Evolutionary conservation across 2,797 vertebrate species (phyloP).

Genomic region (Sebastes taczanowskii): DNA sequence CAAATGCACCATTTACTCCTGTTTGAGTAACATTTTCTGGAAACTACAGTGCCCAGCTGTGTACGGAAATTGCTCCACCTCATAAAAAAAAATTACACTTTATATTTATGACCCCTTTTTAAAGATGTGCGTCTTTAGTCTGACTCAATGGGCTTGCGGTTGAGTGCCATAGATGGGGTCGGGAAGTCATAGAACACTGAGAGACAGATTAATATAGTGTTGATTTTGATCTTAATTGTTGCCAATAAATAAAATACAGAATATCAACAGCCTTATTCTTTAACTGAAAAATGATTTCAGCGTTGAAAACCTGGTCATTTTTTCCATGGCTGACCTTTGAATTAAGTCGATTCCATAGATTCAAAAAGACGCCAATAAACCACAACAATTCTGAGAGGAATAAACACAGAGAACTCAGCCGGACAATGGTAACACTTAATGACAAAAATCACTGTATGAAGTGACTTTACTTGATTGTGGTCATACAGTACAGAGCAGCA

Average conservation of each 20-base stretch:
- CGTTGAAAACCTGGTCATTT: background rate
- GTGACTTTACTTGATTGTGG: slow-evolving; percentile 5
- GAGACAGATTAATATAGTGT: background rate
- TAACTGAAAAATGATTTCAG: background rate
- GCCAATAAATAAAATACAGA: background rate
- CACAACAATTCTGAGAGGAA: slow-evolving; percentile 25
- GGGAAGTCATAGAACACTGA: background rate
- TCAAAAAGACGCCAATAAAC: slow-evolving; percentile 41
- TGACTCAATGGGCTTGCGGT: background rate
- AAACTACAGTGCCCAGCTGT: background rate
- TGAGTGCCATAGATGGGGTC: background rate
- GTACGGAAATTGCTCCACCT: background rate
- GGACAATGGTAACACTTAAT: slow-evolving; percentile 38
- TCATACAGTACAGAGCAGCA: background rate
- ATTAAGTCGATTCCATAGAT: slow-evolving; percentile 56
- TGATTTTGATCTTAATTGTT: background rate
- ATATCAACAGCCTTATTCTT: background rate
- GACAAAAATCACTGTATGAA: slow-evolving; percentile 1
- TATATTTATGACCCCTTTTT: background rate
- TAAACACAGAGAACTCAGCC: slow-evolving; percentile 35
- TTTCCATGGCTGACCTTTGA: slow-evolving; percentile 12
- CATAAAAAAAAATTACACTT: background rate
- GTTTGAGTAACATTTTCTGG: background rate
- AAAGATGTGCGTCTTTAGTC: background rate
- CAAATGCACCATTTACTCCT: background rate